A percentile compares a stretch with the other conserved stretches of the same genome.
Evolutionary conservation across 2,888 invertebrate genomes (phyloP).

Genomic region (Anagyrus pseudococci): DNA sequence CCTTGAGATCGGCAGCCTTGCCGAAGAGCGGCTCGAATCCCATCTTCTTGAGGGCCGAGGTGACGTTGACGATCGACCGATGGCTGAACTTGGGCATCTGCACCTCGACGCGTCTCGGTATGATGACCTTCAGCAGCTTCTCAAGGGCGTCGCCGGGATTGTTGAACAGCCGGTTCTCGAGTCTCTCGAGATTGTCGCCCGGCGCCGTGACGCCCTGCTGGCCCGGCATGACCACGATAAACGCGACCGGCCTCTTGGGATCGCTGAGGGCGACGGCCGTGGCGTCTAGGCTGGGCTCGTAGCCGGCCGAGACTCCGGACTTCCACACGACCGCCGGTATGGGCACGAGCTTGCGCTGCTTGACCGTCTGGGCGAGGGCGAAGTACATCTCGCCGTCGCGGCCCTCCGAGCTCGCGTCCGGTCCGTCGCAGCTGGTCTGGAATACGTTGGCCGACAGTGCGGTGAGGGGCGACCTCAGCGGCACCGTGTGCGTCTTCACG

Average conservation of each 20-base stretch:
- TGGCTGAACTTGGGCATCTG: conserved; percentile 86
- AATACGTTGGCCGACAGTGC: conserved; percentile 84
- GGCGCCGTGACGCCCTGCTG: conserved; percentile 83
- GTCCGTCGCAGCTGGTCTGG: conserved; percentile 84
- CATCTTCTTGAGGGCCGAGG: conserved; percentile 79
- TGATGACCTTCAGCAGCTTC: conserved; percentile 74
- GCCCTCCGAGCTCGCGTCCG: conserved; percentile 75
- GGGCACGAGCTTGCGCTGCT: conserved; percentile 81
- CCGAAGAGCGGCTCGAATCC: conserved; percentile 82
- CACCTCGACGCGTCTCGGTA: conserved; percentile 80
- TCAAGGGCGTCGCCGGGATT: conserved; percentile 77
- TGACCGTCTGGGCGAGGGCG: conserved; percentile 79
- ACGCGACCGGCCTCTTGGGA: conserved; percentile 75
- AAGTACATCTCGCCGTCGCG: conserved; percentile 88
- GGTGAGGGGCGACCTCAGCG: conserved; percentile 78
- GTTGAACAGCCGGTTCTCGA: conserved; percentile 75
- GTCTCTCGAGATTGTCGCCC: conserved; percentile 77
- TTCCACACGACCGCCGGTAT: conserved; percentile 84
- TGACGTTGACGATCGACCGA: conserved; percentile 82
- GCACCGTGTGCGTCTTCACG: conserved; percentile 75
- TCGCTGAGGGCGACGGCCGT: conserved; percentile 81
- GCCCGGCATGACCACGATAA: conserved; percentile 84
- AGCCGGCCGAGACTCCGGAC: conserved; percentile 80
- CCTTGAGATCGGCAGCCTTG: conserved; percentile 80
- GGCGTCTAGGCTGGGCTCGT: conserved; percentile 83